Evolutionary conservation across 2,113 vertebrate species (phyloP), one percentile per base, ranked within the genome.

Genomic region (Sigmodon hispidus): DNA sequence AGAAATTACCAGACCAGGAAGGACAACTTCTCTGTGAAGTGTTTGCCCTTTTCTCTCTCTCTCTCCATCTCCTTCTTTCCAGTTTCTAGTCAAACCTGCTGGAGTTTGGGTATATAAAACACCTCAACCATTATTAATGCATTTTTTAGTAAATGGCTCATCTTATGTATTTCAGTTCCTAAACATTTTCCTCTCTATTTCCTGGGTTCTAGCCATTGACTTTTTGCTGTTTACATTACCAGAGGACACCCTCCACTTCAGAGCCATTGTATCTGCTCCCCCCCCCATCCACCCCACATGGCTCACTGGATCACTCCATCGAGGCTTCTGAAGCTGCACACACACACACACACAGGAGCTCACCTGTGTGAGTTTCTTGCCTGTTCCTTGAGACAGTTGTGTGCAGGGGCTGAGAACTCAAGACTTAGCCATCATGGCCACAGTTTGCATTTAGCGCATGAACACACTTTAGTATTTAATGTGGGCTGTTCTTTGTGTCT

Each of bases 141-240:
- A 12, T 87, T 24, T 1, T 80, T 36, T n/a, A n/a, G 8, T 73
- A 16, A 69, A 24, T 48, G 26, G 61, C n/a, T 12, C 3, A 59
- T 40, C 26, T 67, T 86, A 13, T 73, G 19, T 57, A 77, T 73
- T 89, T 45, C 59, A 69, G 12, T 79, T 73, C 15, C 59, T 89
- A 63, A 90, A 16, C 57, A 31, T 40, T 83, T 50, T 36, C 43
- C n/a, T 6, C 7, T 29, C 11, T 13, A 0, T 55, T 57, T 24
- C 48, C 90, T 19, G 11, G 61, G 22, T 72, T 59, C 70, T 36
- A 29, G 52, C 11, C 36, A 7, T 15, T 69, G 88, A 40, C 48
- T 0, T 1, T 59, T 79, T 36, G 34, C 22, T n/a, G 3, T 67
- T 0, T 0, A 1, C 21, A 5, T 7, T 4, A 3, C 43, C 29